Evolutionary conservation across 2,113 vertebrate genomes (phyloP).

Genomic region (Microtus ochrogaster): DNA sequence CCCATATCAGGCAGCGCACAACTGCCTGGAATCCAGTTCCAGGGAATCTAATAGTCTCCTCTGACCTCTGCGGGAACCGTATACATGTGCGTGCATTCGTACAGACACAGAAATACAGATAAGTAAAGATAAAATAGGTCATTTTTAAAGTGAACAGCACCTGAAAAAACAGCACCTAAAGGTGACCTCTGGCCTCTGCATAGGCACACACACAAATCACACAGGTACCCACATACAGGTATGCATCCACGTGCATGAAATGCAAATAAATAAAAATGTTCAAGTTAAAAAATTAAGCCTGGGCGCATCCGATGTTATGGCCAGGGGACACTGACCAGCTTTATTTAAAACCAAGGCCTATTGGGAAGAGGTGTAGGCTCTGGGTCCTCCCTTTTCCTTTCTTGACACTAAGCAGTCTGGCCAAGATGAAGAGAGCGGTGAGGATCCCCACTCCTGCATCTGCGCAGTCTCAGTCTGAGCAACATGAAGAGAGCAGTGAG

Average conservation of each 20-base stretch:
- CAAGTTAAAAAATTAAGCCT: background rate
- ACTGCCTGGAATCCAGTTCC: background rate
- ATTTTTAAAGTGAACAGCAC: background rate
- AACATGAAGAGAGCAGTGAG: too few relatives aligned
- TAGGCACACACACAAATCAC: background rate
- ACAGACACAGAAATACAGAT: background rate
- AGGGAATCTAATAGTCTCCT: too few relatives aligned
- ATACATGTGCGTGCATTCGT: background rate
- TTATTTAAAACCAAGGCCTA: background rate
- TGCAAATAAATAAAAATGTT: background rate
- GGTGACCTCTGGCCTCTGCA: background rate
- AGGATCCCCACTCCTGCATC: background rate
- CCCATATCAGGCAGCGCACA: background rate
- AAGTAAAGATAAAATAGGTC: too few relatives aligned
- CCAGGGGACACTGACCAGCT: background rate
- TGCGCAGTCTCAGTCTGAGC: background rate
- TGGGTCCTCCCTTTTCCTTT: background rate
- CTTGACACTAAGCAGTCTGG: background rate
- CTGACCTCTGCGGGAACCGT: background rate
- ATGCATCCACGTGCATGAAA: background rate
- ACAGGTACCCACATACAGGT: background rate
- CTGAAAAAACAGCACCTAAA: background rate
- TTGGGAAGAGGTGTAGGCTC: background rate
- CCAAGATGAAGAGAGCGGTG: too few relatives aligned
- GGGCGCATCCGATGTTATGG: background rate